Percentiles rank a stretch among this genome's conserved stretches.
phyloP scores from a whole-genome alignment of 2,113 vertebrate species.

The Pteropus alecto region DNA sequence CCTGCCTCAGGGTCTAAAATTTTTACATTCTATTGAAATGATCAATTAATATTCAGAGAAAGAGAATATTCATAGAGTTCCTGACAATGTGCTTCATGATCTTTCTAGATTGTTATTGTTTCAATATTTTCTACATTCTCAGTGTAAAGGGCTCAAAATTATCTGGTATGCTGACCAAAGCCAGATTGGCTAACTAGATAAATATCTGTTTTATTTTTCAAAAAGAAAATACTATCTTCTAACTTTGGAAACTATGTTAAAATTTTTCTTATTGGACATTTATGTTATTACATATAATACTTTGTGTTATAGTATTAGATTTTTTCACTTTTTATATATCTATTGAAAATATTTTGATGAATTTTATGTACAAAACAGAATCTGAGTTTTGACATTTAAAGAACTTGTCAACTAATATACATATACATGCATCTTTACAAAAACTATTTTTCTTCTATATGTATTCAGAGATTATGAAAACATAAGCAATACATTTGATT shows the following conservation, averaged over 20 bases:
- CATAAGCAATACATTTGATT: not conserved
- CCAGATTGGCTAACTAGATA: not conserved
- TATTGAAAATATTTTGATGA: constrained; percentile 13
- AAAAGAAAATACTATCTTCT: not conserved
- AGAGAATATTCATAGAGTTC: not conserved
- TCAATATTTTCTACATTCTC: constrained; percentile 8
- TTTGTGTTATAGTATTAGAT: not conserved
- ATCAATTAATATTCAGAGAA: constrained; percentile 30
- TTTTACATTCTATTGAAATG: constrained; percentile 46
- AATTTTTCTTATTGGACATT: not conserved
- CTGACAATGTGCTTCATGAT: not conserved
- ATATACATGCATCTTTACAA: not conserved
- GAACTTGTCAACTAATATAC: not conserved
- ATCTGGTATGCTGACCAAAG: not conserved
- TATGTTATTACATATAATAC: not conserved
- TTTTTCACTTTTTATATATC: not conserved
- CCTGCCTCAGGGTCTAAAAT: not conserved
- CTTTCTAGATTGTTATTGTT: not conserved
- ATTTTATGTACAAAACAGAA: not conserved
- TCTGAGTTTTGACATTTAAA: not conserved
- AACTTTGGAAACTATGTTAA: not conserved
- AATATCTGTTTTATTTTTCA: not conserved
- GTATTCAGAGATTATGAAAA: not conserved
- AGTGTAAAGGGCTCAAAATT: not conserved
- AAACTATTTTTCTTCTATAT: not conserved